Percentiles rank a stretch among this genome's conserved stretches.
Evolutionary conservation across 1,140 invertebrate genomes (phyloP).

Genomic region (Drosophila seguyi): DNA sequence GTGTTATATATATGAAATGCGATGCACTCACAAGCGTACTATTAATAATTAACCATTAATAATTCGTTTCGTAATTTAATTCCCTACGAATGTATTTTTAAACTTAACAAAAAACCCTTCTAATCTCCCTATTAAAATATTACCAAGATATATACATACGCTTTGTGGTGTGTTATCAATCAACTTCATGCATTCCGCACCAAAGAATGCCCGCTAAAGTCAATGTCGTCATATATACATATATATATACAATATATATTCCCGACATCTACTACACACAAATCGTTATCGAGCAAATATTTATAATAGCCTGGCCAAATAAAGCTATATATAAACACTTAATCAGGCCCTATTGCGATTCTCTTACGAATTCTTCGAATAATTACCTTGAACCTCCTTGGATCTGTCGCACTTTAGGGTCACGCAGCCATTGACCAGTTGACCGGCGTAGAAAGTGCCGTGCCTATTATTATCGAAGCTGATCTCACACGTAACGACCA

Average conservation of each 20-base stretch:
- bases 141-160: background rate
- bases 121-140: slow-evolving; percentile 33
- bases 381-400: slow-evolving; percentile 85
- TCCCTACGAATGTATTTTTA: background rate
- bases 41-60: background rate
- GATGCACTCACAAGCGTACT: background rate
- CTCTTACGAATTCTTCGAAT: too few species aligned
- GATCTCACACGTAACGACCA: slow-evolving; percentile 82
- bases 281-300: slow-evolving; percentile 61
- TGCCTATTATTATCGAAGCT: slow-evolving; percentile 86
- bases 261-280: slow-evolving; percentile 21
- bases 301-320: slow-evolving; percentile 49
- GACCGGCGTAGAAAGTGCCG: slow-evolving; percentile 86
- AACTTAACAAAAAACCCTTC: background rate
- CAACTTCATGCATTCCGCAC: slow-evolving; percentile 35
- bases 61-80: background rate
- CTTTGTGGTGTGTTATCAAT: slow-evolving; percentile 34
- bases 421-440: slow-evolving; percentile 86
- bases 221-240: slow-evolving; percentile 69
- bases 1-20: background rate
- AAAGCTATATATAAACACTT: slow-evolving; percentile 25
- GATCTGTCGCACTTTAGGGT: slow-evolving; percentile 85
- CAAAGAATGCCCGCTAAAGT: slow-evolving; percentile 49
- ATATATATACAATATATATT: too few species aligned
- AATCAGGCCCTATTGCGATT: slow-evolving; percentile 6